Base-by-base conservation (phyloP, 2,797 vertebrate species). In the Tympanoctomys barrerae region DNA sequence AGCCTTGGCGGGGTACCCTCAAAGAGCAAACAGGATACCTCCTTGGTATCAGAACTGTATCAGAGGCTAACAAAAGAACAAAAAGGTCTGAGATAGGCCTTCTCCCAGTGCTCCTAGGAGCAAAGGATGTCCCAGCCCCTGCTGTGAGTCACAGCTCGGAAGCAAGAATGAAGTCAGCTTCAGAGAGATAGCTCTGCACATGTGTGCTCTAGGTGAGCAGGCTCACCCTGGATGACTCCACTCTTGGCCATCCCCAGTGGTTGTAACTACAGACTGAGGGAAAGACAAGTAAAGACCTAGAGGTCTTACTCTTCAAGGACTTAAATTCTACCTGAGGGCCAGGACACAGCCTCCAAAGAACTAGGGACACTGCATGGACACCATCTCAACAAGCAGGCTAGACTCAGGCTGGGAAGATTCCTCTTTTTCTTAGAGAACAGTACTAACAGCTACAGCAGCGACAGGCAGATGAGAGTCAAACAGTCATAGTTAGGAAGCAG, bases 281-380 rank as follows among this genome's bases (percentile, higher is more conserved):
- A 18, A 82, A 73, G 36, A 28, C 28, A 61, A 93, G 49, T 57
- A 85, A 92, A 64, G 36, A 52, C 28, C 11, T 82, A 52, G 57
- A 64, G 33, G 70, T 89, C 52, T 83, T 54, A 75, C 49, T 31
- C 42, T 89, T 57, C 90, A 68, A 66, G 66, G 59, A 49, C 68
- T 91, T 84, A 80, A 49, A 33, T 26, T 93, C 68, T 57, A 66
- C 12, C 39, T 12, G 22, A 89, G 52, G 64, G 42, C 87, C 79
- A 95, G 49, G 89, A 62, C 22, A 71, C 54, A 79, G 19, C 39
- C 42, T 87, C 36, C 66, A 87, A 82, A 90, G 36, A 77, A 87
- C 54, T 2, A 75, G 52, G 52, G 89, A 92, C 42, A 62, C 22
- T 21, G 46, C 82, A 64, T 54, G 46, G 39, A 85, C 62, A 64